Conservation (phyloP, 2,888 invertebrate genomes). For the Amphiduros pacificus region DNA sequence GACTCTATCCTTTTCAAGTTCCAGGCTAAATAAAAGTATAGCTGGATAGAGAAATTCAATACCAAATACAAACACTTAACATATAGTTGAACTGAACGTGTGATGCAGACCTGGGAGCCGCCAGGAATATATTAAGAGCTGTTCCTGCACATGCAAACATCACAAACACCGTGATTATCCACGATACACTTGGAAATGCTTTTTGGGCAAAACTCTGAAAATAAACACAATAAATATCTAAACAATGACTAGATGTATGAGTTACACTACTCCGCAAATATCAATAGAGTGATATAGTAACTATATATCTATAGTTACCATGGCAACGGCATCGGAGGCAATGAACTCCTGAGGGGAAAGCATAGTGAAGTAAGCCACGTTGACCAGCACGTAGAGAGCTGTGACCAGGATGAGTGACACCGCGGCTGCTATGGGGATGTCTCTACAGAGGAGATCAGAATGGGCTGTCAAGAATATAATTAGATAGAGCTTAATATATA, state of each 20-base stretch:
- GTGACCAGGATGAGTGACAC: conserved; percentile 7
- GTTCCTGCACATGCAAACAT: conserved; percentile 2
- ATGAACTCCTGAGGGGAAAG: conserved; percentile 11
- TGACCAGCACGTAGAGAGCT: conserved; percentile 2
- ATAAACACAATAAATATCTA: too few relatives aligned
- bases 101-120: conserved; percentile 4
- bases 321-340: conserved; percentile 7
- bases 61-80: too few relatives aligned
- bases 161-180: conserved; percentile 7
- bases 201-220: conserved; percentile 2
- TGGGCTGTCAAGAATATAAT: too few relatives aligned
- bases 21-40: too few relatives aligned
- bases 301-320: too few relatives aligned
- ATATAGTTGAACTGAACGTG: too few relatives aligned
- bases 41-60: too few relatives aligned
- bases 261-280: too few relatives aligned
- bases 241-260: too few relatives aligned
- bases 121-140: conserved; percentile 2
- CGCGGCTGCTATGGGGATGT: conserved; percentile 9
- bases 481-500: too few relatives aligned
- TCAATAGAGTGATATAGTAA: too few relatives aligned
- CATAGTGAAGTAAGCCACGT: conserved; percentile 13
- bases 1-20: too few relatives aligned
- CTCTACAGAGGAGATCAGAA: conserved; percentile 1
- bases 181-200: background rate